Evolutionary conservation across 2,888 invertebrate genomes (phyloP), one percentile per base, ranked within the genome.

Genomic region (Athetis lepigone): DNA sequence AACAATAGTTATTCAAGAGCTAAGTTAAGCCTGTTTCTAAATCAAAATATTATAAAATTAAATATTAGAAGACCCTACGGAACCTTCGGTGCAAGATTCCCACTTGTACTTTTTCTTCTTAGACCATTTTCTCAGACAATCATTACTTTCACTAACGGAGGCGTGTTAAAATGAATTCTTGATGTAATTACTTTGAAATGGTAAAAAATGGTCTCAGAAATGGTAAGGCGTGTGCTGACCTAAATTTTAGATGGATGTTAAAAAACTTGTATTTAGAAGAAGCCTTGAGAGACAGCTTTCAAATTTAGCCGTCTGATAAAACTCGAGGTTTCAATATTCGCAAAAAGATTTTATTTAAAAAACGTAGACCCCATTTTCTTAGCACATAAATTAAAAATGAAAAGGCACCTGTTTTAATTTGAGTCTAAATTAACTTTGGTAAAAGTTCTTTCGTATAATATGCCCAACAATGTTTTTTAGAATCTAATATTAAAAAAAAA

Each of bases 151-250:
- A 47, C 16, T 21, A 47, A 36, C 40, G 49, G 25, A 27, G 29
- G 21, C 52, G 21, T 36, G 37, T 23, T n/a, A 1, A 52, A 70
- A 73, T 61, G 25, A 55, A 49, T 62, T 45, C 40, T 55, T 55
- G 8, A 63, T 70, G 68, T 40, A 50, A 70, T 68, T 70, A 70
- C 63, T 55, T 40, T 70, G 19, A 45, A 45, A 55, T 55, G 19
- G 27, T 39, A 49, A 68, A 70, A 67, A 70, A 40, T 49, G 39
- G 7, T 25, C 36, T 55, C 45, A 23, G 18, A 50, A 55, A 55
- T 40, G 45, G 39, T 50, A 13, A 50, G 45, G 43, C 49, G 37
- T 21, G 45, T 40, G 49, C 9, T 45, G 70, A 62, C 68, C 70
- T 55, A 70, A 27, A 70, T 68, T 55, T 70, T 29, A 45, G 27